Base-by-base conservation (phyloP, 2,888 invertebrate species). In the Tethea ocularis region DNA sequence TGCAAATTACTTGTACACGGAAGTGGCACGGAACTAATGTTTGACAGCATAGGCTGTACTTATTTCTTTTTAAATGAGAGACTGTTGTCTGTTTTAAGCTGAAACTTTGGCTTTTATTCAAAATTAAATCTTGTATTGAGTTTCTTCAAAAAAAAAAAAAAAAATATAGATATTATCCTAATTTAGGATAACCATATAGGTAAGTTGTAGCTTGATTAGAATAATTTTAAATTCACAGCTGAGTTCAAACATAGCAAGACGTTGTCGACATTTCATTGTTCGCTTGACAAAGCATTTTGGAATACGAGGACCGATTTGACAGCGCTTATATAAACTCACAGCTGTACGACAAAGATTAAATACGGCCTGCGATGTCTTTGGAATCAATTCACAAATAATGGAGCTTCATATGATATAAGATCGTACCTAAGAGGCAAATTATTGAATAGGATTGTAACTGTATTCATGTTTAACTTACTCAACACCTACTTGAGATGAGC, bases 281-380 rank as follows among this genome's bases (percentile, higher is more conserved):
- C 20, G 6, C 46, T 17, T 58, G 58, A 63, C 60, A 63, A 63
- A 63, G 58, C 60, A 58, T 38, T 63, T 63, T 54, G 29, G 41
- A 23, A 58, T 54, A 58, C 56, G 60, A 57, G 54, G 24, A 22
- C 24, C 62, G 55, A 57, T 56, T 52, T 60, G 58, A 60, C 60
- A 36, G 58, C 52, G 36, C 51, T 52, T 51, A 54, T 41, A 59
- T 52, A 57, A 20, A 20, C 53, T 53, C 38, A 52, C 26, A 52
- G 54, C 20, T 20, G 33, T 41, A 26, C 36, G 23, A 46, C 46
- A 20, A 46, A 46, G 46, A 46, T 46, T 56, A 51, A 57, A 51
- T 20, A 51, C 8, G 33, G 22, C 8, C 20, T 20, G 46, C 20
- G 46, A 46, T 10, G 20, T 46, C 46, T 46, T 17, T 46, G 46